These are phyloP conservation scores for Penaeus vannamei DNA, from an alignment of 1,140 invertebrate genomes.

Conservation along the genomic window DNA sequence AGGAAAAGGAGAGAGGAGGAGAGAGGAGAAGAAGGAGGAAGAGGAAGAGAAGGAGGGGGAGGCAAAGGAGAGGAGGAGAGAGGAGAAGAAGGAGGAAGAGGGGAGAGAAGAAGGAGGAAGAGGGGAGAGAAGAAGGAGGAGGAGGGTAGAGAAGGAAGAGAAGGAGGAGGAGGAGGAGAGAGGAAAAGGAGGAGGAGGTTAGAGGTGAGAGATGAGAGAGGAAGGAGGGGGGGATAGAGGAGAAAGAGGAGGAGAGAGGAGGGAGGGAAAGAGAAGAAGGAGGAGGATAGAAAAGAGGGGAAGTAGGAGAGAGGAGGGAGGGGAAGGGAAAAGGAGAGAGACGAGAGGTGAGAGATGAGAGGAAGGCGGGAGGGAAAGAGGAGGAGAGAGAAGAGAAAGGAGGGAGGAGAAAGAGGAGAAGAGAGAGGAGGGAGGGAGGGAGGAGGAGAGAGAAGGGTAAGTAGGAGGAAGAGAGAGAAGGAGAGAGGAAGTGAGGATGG, in stretches of 20 bases:
- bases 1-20: not conserved
- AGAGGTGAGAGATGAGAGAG: not conserved
- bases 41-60: not conserved
- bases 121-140: not conserved
- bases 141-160: too few species aligned
- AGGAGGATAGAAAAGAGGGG: conserved; percentile 4
- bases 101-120: not conserved
- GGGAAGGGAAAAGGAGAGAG: too few species aligned
- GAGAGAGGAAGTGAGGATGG: too few species aligned
- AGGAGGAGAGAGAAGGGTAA: not conserved
- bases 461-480: not conserved
- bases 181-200: not conserved
- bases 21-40: not conserved
- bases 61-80: not conserved
- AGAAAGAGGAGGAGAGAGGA: conserved; percentile 13
- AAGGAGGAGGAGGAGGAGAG: too few species aligned
- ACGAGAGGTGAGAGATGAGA: too few species aligned
- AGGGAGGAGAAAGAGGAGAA: conserved; percentile 12
- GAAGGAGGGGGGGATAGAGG: conserved; percentile 2
- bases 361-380: too few species aligned
- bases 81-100: not conserved
- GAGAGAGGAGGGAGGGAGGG: not conserved
- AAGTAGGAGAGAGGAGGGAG: conserved; percentile 4
- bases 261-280: conserved; percentile 12
- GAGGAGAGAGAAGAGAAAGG: too few species aligned